These are phyloP conservation scores for Limosa lapponica DNA, from an alignment of 2,797 vertebrate genomes.

Conservation along the genomic window DNA sequence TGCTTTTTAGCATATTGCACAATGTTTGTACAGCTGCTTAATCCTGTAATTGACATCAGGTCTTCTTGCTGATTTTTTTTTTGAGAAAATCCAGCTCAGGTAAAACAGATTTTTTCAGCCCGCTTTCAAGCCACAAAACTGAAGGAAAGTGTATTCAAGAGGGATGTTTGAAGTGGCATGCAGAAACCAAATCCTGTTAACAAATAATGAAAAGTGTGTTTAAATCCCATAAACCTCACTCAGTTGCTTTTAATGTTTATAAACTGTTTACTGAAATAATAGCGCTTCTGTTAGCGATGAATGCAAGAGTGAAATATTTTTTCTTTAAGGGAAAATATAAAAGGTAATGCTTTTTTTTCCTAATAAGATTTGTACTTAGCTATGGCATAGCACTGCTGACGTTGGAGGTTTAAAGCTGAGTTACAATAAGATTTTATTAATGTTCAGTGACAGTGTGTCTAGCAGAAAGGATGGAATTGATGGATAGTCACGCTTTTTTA, in stretches of 20 bases:
- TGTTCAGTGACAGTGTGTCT: not conserved
- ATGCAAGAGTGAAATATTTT: not conserved
- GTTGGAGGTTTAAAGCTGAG: slow-evolving; percentile 5
- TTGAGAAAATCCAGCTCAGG: not conserved
- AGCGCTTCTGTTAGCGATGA: not conserved
- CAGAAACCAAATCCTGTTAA: slow-evolving; percentile 44
- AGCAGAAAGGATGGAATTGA: slow-evolving; percentile 17
- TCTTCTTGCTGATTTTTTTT: not conserved
- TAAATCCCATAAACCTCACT: slow-evolving; percentile 27
- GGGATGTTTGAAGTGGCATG: not conserved
- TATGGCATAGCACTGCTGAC: not conserved
- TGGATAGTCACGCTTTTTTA: not conserved
- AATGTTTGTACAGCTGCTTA: slow-evolving; percentile 20
- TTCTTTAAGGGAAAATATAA: slow-evolving; percentile 13
- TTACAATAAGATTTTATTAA: slow-evolving; percentile 33
- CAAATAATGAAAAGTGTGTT: slow-evolving; percentile 39
- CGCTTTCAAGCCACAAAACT: slow-evolving; percentile 18
- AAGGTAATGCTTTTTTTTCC: slow-evolving; percentile 29
- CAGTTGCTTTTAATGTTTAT: slow-evolving; percentile 44
- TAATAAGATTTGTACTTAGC: slow-evolving; percentile 39
- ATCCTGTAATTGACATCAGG: slow-evolving; percentile 8
- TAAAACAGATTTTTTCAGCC: not conserved
- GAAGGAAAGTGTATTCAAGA: slow-evolving; percentile 15
- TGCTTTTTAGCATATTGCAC: not conserved
- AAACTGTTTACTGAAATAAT: slow-evolving; percentile 48